These are phyloP conservation scores for Pyrocoelia pectoralis DNA, from an alignment of 2,888 invertebrate species.

Conservation along the genomic window DNA sequence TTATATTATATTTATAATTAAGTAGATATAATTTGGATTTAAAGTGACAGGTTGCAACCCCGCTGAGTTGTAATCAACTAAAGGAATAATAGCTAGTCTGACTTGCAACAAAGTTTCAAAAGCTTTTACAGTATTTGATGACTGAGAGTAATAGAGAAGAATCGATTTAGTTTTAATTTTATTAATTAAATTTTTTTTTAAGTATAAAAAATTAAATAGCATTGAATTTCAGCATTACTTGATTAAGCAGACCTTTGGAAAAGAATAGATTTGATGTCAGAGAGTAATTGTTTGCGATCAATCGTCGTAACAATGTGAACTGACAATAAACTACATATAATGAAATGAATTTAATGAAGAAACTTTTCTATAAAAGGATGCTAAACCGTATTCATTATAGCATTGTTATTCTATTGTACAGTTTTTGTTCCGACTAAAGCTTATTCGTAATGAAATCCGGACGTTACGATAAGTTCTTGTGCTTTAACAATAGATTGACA, in stretches of 20 bases:
- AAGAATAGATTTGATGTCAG: neutral
- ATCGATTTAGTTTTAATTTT: neutral
- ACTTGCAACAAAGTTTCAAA: conserved; percentile 59
- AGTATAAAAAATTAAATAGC: neutral
- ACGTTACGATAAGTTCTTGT: too few relatives aligned
- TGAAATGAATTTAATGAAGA: neutral
- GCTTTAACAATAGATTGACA: neutral
- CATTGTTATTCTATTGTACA: too few relatives aligned
- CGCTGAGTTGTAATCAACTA: conserved; percentile 60
- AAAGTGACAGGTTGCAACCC: conserved; percentile 56
- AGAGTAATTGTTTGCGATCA: neutral
- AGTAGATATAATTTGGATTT: conserved; percentile 56
- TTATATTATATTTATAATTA: conserved; percentile 55
- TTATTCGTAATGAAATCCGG: too few relatives aligned
- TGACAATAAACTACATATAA: neutral
- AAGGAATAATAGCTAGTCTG: conserved; percentile 59
- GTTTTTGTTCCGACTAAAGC: too few relatives aligned
- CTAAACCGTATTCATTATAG: neutral
- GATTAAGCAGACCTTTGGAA: neutral
- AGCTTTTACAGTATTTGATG: conserved; percentile 42
- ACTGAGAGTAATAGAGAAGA: conserved; percentile 16
- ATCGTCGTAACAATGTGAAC: too few relatives aligned
- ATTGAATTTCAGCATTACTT: neutral
- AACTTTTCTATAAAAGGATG: neutral
- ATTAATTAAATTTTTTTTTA: neutral